Evolutionary conservation across 2,113 vertebrate species (phyloP).

Genomic region (Psephotus haematonotus): DNA sequence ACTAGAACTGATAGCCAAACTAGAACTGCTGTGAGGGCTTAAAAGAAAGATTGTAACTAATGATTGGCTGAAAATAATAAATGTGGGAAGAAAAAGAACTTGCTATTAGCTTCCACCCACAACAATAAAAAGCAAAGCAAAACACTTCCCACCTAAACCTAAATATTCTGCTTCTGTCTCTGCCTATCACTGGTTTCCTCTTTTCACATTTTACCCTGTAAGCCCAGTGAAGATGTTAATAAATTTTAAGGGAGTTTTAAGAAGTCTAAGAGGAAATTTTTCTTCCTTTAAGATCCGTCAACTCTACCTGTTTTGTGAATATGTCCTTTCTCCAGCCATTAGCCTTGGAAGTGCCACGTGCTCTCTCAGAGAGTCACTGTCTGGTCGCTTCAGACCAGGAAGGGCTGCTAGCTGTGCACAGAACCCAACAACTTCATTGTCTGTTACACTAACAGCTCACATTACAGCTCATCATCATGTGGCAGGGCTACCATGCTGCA

Average conservation of each 20-base stretch:
- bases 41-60: background rate
- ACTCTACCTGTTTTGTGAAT: background rate
- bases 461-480: background rate
- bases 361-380: background rate
- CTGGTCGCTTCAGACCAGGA: background rate
- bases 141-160: rapidly evolving
- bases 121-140: background rate
- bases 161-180: background rate
- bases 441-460: rapidly evolving
- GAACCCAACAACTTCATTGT: background rate
- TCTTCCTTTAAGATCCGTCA: background rate
- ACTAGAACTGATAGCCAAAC: background rate
- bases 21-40: background rate
- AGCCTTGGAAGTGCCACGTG: background rate
- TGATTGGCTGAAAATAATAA: background rate
- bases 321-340: background rate
- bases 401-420: background rate
- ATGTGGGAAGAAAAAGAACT: background rate
- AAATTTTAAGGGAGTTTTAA: background rate
- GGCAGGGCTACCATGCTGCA: background rate
- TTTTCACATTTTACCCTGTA: background rate
- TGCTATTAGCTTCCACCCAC: background rate
- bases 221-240: background rate
- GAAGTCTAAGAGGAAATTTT: background rate
- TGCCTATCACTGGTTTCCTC: background rate